Base-by-base conservation (phyloP, 2,888 invertebrate genomes). In the Xanthia icteritia region DNA sequence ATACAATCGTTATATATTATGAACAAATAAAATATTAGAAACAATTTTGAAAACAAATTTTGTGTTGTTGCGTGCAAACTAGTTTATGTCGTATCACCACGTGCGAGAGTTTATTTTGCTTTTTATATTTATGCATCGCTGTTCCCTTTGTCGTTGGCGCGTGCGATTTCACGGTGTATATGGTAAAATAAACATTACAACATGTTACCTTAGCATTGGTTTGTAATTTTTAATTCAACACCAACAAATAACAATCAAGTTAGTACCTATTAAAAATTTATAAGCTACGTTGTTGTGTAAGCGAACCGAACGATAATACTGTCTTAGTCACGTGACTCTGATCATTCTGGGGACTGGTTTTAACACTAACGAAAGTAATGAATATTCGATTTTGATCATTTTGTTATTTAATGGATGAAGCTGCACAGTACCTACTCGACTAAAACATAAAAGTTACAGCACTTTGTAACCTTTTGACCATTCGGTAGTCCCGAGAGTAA, bases 201-300 rank as follows among this genome's bases (percentile, higher is more conserved):
- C 15, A 48, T 17, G 48, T 48, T 48, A 48, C 48, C 17, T 48
- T 48, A 48, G 48, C 17, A 48, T 4, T 17, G 45, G 48, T 48
- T 48, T 48, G 15, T 48, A 45, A 45, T 15, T 15, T 15, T 45
- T 45, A 48, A 15, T 48, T 5, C 17, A 48, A 48, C 17, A 17
- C 4, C 15, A 48, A 15, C 48, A 17, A 48, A 5, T 48, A 54
- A 11, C n/a, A 76, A 54, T 56, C 79, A 42, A 76, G 79, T n/a
- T n/a, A n/a, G 66, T 0, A 8, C 8, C 42, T 23, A 78, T 78
- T 78, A 76, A 23, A 42, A 51, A 74, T 61, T 11, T 0, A 51
- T n/a, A 51, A 13, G 31, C 20, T n/a, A 3, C 5, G 17, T 42
- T 23, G 39, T n/a, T 42, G 17, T 17, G 6, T 17, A 31, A 54